Conservation (phyloP, 2,113 vertebrate species). For the Cygnus buccinator region DNA sequence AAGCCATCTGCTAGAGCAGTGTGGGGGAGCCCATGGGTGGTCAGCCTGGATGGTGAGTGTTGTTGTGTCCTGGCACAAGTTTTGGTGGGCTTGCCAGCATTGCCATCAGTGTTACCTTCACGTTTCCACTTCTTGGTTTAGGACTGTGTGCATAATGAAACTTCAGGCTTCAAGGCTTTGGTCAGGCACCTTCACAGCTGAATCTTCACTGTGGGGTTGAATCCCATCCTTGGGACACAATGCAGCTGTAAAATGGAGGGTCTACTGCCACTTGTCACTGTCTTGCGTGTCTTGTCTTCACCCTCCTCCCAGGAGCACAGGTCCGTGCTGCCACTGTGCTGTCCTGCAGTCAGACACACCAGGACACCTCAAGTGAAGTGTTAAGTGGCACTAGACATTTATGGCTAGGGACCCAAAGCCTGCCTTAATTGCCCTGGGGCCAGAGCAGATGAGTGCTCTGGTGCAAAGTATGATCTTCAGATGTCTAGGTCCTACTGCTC, state of each 20-base stretch:
- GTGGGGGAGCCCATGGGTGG: neutral
- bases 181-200: neutral
- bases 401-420: neutral
- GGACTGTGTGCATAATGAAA: neutral
- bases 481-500: neutral
- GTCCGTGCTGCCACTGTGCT: neutral
- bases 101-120: neutral
- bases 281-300: rapidly evolving
- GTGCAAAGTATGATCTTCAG: neutral
- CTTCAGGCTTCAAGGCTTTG: neutral
- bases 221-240: rapidly evolving
- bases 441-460: neutral
- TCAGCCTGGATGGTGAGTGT: neutral
- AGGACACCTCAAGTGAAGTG: neutral
- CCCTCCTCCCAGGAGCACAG: rapidly evolving
- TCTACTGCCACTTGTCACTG: neutral
- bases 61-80: neutral
- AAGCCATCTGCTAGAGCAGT: neutral
- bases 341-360: neutral
- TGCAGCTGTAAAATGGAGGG: neutral
- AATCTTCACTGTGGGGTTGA: neutral
- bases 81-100: neutral
- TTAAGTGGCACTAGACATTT: neutral
- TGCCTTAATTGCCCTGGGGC: neutral
- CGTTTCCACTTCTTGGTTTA: neutral